A percentile compares a stretch with the other conserved stretches of the same genome.
Evolutionary conservation across 2,113 vertebrate species (phyloP).

Genomic region (Lathamus discolor): DNA sequence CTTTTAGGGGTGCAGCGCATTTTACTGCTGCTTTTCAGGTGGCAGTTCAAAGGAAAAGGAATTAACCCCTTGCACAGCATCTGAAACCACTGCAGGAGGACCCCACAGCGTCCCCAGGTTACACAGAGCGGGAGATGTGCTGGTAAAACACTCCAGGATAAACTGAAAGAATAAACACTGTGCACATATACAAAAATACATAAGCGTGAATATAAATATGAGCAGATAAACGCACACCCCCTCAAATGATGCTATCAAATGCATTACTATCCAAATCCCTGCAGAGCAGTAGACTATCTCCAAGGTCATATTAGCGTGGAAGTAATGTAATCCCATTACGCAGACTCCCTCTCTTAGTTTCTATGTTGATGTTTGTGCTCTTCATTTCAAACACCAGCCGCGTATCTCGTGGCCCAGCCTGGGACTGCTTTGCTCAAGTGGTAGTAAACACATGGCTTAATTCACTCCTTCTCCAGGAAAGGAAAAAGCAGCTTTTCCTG

Average conservation of each 20-base stretch:
- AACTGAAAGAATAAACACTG: background rate
- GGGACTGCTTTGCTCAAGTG: slow-evolving; percentile 49
- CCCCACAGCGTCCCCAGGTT: background rate
- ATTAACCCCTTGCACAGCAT: background rate
- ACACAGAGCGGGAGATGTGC: background rate
- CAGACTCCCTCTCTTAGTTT: background rate
- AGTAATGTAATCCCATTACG: slow-evolving; percentile 21
- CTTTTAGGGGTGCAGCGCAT: background rate
- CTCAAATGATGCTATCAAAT: slow-evolving; percentile 8
- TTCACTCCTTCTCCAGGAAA: background rate
- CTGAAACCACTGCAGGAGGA: background rate
- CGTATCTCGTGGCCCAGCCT: slow-evolving; percentile 36
- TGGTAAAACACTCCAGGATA: background rate
- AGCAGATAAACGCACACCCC: background rate
- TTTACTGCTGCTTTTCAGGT: background rate
- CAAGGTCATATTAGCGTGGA: background rate
- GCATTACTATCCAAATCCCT: slow-evolving; percentile 18
- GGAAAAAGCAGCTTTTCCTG: background rate
- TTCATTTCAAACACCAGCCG: slow-evolving; percentile 35
- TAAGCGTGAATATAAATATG: background rate
- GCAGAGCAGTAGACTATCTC: slow-evolving; percentile 31
- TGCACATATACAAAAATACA: background rate
- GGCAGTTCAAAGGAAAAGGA: background rate
- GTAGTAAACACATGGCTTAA: slow-evolving; percentile 31
- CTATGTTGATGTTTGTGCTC: background rate